These are phyloP conservation scores for Todiramphus saurophagus DNA, from an alignment of 2,113 vertebrate species.

Conservation along the genomic window DNA sequence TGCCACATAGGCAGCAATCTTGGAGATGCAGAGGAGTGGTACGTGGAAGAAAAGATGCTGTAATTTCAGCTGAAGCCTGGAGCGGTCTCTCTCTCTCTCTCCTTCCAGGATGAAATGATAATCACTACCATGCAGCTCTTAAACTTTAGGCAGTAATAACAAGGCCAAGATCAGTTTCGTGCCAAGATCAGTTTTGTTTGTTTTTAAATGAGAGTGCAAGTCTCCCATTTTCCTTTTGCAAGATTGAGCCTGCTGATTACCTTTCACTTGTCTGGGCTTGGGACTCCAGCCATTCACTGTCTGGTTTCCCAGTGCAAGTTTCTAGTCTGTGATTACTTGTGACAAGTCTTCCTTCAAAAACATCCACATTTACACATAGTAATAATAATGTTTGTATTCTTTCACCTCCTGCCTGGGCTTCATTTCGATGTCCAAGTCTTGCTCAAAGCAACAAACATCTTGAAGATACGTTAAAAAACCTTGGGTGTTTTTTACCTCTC, in stretches of 20 bases:
- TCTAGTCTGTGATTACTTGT: constrained; percentile 4
- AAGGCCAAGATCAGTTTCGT: neutral
- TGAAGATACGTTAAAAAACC: neutral
- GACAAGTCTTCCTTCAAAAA: constrained; percentile 25
- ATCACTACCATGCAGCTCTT: constrained; percentile 6
- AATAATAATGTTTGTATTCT: constrained; percentile 10
- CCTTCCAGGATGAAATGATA: constrained; percentile 2
- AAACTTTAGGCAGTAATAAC: constrained; percentile 23
- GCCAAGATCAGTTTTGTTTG: constrained; percentile 47
- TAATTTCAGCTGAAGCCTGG: neutral
- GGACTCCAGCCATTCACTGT: constrained; percentile 21
- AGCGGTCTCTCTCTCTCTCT: neutral
- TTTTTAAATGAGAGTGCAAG: constrained; percentile 11
- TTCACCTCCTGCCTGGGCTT: constrained; percentile 25
- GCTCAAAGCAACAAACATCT: constrained; percentile 39
- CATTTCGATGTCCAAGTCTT: constrained; percentile 24
- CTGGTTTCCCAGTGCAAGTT: neutral
- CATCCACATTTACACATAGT: neutral
- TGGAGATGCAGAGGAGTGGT: neutral
- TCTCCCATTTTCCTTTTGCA: constrained; percentile 3
- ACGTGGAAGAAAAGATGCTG: neutral
- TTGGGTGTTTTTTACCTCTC: neutral
- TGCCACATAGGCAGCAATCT: neutral
- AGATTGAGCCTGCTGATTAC: constrained; percentile 37
- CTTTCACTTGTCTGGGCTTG: constrained; percentile 44